phyloP scores from a whole-genome alignment of 2,888 invertebrate genomes.

The Notodonta ziczac region DNA sequence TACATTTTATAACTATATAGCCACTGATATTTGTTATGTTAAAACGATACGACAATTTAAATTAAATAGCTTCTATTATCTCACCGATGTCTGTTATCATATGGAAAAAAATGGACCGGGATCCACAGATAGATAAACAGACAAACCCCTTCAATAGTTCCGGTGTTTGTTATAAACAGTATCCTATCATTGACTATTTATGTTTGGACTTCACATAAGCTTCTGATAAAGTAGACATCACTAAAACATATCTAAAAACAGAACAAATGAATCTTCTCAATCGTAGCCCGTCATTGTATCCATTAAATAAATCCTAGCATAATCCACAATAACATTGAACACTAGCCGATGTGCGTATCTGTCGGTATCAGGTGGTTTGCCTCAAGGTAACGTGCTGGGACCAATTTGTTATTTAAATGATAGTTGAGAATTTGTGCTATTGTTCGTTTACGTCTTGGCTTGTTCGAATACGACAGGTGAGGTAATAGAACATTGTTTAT shows the following conservation, averaged over 20 bases:
- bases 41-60: too few relatives aligned
- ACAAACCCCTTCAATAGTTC: too few relatives aligned
- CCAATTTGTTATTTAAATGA: slow-evolving; percentile 67
- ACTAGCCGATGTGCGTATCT: slow-evolving; percentile 14
- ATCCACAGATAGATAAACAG: too few relatives aligned
- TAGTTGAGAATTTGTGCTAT: slow-evolving; percentile 39
- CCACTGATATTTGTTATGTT: too few relatives aligned
- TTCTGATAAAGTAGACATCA: not conserved
- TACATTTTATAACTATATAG: too few relatives aligned
- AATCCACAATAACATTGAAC: slow-evolving; percentile 7
- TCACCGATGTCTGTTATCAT: too few relatives aligned
- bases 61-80: too few relatives aligned
- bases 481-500: slow-evolving; percentile 27
- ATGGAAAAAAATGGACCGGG: too few relatives aligned
- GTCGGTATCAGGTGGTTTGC: slow-evolving; percentile 44
- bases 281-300: not conserved
- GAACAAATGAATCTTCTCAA: not conserved
- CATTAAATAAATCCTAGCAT: not conserved
- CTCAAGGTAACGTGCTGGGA: slow-evolving; percentile 49
- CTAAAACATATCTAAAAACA: not conserved
- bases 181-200: too few relatives aligned
- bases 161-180: too few relatives aligned
- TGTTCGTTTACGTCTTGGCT: slow-evolving; percentile 17
- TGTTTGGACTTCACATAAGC: not conserved
- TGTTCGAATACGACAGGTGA: slow-evolving; percentile 26